Evolutionary conservation across 2,797 vertebrate species (phyloP), one percentile per base, ranked within the genome.

Genomic region (Pterois miles): DNA sequence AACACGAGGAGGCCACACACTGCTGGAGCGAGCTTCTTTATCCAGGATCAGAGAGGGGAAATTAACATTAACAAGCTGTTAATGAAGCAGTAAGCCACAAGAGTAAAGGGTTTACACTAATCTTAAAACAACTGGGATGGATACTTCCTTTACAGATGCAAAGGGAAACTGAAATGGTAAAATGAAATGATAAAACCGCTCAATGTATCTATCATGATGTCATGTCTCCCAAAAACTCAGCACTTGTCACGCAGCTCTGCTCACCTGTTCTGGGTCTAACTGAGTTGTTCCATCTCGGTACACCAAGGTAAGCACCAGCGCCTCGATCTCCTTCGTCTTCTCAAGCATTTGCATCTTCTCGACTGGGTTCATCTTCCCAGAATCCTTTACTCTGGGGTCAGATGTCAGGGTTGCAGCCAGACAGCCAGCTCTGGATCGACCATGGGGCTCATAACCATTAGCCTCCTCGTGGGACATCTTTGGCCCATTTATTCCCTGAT

Each of bases 251-350:
- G 2, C 3, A 23, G 20, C 6, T 40, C 1, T 52, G 23, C 94
- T 90, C 43, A 98, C 98, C 96, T 96, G 95, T 66, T 94, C 92
- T 0, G 89, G 77, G 80, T 78, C 94, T 10, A 99, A 91, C 84
- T 97, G 98, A 34, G 96, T 97, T 20, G 94, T 96, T 66, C 97
- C 97, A 56, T 98, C 96, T 56, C 92, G 93, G 90, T 94, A 96
- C 33, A 97, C 38, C 94, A 98, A 91, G 1, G 97, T 96, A 4
- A 96, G 81, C 70, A 96, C 88, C 75, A 97, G 80, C 1, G 91
- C 90, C 53, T 74, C 79, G 23, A 96, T 94, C 65, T 82, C 81
- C 2, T 57, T 53, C 18, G 93, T 75, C 25, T 72, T 71, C 87
- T 93, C 85, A 52, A 96, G 88, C 56, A 96, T 71, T 73, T 90